Evolutionary conservation across 35 echinoderm and acorn worm species (phyloP), one percentile per base, ranked within the genome.

Genomic region (Hemicentrotus pulcherrimus): DNA sequence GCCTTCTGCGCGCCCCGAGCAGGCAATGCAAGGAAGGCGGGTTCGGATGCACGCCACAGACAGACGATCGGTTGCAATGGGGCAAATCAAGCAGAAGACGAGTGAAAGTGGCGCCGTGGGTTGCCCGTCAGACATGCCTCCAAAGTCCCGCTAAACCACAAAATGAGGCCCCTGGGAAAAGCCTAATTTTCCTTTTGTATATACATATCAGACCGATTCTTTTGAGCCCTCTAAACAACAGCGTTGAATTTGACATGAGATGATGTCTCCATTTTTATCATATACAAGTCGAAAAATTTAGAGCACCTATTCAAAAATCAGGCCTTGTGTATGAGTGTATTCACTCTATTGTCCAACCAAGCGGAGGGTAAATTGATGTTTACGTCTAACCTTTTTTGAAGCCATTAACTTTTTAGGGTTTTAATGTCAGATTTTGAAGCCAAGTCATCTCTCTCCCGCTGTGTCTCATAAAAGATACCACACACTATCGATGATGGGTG

Each of bases 81-180:
- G 88, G 88, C 32, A 90, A 90, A 45, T 90, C 88, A 90, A 30
- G 88, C 88, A 90, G 88, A 90, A 90, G 88, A 90, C 32, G 88
- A 78, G 32, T 5, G 88, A 90, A 90, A 90, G 88, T 93, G 91
- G 91, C 91, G 48, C 91, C 45, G 91, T 47, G 48, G 91, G 91
- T 93, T 50, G 48, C 91, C 91, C 48, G 91, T 31, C 22, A 47
- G 28, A 93, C 46, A 93, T 46, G 91, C 91, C 91, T 58, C 91
- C 30, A 93, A 93, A 93, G 48, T 93, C 48, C 91, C 91, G 91
- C 91, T 93, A 93, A 93, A 93, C 91, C 91, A 93, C 47, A 31
- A 93, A 93, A 93, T 48, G 91, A 93, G 91, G 48, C 91, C 91
- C 91, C 91, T 93, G 91, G 91, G 91, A 93, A 48, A 31, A 31